Evolutionary conservation across 2,888 invertebrate species (phyloP).

Genomic region (Euzophera pinguis): DNA sequence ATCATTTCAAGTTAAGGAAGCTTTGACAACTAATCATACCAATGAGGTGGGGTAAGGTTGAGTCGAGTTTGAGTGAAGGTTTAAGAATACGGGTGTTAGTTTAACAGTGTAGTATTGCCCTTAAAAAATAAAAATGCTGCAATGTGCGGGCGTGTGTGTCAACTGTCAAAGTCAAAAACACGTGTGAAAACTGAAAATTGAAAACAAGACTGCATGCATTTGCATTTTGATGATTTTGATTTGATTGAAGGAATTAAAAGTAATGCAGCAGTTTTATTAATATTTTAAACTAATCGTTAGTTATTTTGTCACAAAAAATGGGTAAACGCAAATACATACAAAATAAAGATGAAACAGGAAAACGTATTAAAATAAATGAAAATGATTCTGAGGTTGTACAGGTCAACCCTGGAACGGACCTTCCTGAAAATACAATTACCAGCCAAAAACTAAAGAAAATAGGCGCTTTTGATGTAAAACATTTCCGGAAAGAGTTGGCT

Average conservation of each 20-base stretch:
- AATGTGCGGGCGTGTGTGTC: neutral
- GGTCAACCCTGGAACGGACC: conserved; percentile 26
- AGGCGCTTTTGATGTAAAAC: conserved; percentile 76
- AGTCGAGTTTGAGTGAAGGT: too few species aligned
- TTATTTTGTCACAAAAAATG: too few species aligned
- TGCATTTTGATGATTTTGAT: too few species aligned
- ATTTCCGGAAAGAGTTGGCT: conserved; percentile 79
- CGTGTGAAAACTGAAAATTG: conserved; percentile 26
- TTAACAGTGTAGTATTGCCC: too few species aligned
- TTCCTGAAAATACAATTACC: conserved; percentile 44
- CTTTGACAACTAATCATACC: too few species aligned
- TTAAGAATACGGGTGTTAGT: too few species aligned
- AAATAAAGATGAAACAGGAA: conserved; percentile 19
- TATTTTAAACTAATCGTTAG: neutral
- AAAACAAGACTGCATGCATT: neutral
- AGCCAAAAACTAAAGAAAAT: conserved; percentile 32
- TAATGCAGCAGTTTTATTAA: too few species aligned
- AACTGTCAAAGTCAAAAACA: conserved; percentile 29
- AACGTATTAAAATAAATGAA: conserved; percentile 28
- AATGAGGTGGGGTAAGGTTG: too few species aligned
- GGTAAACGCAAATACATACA: conserved; percentile 62
- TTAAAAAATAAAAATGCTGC: too few species aligned
- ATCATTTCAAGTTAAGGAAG: too few species aligned
- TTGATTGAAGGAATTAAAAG: too few species aligned
- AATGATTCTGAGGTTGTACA: conserved; percentile 14